A percentile compares a stretch with the other conserved stretches of the same genome.
These are phyloP conservation scores for Micrasema longulum DNA, from an alignment of 1,140 invertebrate genomes.

Conservation along the genomic window DNA sequence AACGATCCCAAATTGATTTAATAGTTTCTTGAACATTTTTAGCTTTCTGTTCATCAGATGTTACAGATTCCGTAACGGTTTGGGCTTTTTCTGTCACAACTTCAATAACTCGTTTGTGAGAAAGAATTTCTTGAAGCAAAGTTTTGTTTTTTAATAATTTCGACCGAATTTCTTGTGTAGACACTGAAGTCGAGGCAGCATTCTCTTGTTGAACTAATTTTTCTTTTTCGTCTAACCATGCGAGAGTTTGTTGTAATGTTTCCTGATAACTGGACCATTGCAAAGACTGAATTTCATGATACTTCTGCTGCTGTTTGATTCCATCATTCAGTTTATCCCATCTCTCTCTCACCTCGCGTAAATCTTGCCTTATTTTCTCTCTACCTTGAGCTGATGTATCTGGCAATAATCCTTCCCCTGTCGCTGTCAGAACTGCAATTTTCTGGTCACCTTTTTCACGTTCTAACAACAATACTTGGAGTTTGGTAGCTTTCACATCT, in stretches of 20 bases:
- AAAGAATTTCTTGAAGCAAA: constrained; percentile 87
- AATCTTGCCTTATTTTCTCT: constrained; percentile 86
- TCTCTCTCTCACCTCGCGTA: constrained; percentile 81
- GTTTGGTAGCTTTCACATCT: constrained; percentile 67
- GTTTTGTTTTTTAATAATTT: constrained; percentile 91
- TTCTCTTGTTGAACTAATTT: constrained; percentile 80
- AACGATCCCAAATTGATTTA: constrained; percentile 78
- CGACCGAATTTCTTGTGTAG: constrained; percentile 86
- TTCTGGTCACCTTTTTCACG: constrained; percentile 86
- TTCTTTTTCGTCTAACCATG: constrained; percentile 91
- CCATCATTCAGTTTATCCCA: constrained; percentile 88
- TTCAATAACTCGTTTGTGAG: constrained; percentile 91
- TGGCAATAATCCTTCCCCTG: constrained; percentile 89
- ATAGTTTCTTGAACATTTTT: constrained; percentile 76
- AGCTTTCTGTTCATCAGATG: constrained; percentile 72
- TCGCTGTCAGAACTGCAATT: constrained; percentile 76
- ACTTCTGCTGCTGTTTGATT: constrained; percentile 84
- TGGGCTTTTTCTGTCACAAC: constrained; percentile 89
- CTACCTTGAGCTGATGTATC: constrained; percentile 91
- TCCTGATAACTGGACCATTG: constrained; percentile 90
- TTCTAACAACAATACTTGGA: constrained; percentile 84
- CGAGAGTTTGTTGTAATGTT: constrained; percentile 81
- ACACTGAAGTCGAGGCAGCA: constrained; percentile 72
- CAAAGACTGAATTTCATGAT: constrained; percentile 85
- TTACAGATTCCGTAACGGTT: constrained; percentile 67